Evolutionary conservation across 1,140 invertebrate genomes (phyloP), one percentile per base, ranked within the genome.

Genomic region (Cotesia glomerata): DNA sequence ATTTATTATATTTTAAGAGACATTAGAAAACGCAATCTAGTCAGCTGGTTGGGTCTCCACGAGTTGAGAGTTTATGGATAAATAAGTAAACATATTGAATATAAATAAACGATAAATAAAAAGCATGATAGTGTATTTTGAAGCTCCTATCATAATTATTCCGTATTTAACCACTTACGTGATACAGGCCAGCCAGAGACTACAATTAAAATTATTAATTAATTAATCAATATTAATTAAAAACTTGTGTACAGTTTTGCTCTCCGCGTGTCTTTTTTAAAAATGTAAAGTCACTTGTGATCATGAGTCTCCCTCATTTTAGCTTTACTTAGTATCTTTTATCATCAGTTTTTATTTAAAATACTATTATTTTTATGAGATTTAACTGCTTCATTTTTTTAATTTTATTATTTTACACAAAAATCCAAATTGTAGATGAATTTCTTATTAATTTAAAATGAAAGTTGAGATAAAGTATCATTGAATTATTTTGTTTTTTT

Each of bases 1-100:
- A 45, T 45, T 45, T 45, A 45, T 26, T 32, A 63, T 3, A 5
- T 68, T 71, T 58, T 65, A 65, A 66, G n/a, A 68, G 65, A 66
- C 16, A 71, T 54, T 58, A 78, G 78, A 74, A 83, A 81, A 82
- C 79, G 82, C 83, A 85, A 84, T 86, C 85, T 86, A 86, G 84
- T 86, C 84, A 86, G 81, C 80, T 78, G 77, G 78, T 75, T 76
- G 76, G 77, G 77, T 9, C 77, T 81, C 76, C 77, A 81, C 76
- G 75, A 74, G 73, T 75, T 61, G 68, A 74, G 56, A 75, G 69
- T 63, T 71, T 75, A 72, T 76, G 45, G 62, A 13, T 73, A 64
- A 74, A 61, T 59, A 11, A 59, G 54, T 36, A 35, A 14, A 9
- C 8, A n/a, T 34, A 39, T 54, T 8, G 56, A 72, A 26, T 58